Evolutionary conservation across 2,113 vertebrate species (phyloP).

Genomic region (Microtus montanus): DNA sequence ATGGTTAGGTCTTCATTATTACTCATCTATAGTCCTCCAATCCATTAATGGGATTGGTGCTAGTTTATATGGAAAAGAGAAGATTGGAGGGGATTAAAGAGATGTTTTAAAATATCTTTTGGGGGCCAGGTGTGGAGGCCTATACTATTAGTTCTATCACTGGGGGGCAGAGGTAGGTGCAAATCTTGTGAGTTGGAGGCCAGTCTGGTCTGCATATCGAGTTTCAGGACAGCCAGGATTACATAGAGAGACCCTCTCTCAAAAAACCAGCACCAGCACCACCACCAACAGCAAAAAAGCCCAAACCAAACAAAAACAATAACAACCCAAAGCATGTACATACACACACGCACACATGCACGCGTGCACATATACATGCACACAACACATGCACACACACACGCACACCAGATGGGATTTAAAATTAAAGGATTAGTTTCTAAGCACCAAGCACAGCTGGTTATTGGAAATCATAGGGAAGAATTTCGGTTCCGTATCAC

Average conservation of each 20-base stretch:
- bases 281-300: not conserved
- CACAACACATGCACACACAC: not conserved
- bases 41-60: not conserved
- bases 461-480: not conserved
- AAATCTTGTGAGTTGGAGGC: not conserved
- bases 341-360: not conserved
- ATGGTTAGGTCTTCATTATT: not conserved
- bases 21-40: not conserved
- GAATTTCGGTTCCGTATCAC: not conserved
- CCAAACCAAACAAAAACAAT: not conserved
- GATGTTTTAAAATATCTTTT: slow-evolving; percentile 9
- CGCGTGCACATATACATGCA: not conserved
- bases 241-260: not conserved
- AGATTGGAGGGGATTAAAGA: not conserved
- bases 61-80: slow-evolving; percentile 39
- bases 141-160: not conserved
- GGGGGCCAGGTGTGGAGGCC: not conserved
- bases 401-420: not conserved
- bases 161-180: not conserved
- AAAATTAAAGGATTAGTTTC: slow-evolving; percentile 11
- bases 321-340: not conserved
- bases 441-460: not conserved
- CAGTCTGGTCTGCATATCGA: not conserved
- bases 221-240: not conserved
- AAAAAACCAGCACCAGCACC: not conserved